Evolutionary conservation across 2,888 invertebrate species (phyloP).

Genomic region (Oconnorella tubifera): DNA sequence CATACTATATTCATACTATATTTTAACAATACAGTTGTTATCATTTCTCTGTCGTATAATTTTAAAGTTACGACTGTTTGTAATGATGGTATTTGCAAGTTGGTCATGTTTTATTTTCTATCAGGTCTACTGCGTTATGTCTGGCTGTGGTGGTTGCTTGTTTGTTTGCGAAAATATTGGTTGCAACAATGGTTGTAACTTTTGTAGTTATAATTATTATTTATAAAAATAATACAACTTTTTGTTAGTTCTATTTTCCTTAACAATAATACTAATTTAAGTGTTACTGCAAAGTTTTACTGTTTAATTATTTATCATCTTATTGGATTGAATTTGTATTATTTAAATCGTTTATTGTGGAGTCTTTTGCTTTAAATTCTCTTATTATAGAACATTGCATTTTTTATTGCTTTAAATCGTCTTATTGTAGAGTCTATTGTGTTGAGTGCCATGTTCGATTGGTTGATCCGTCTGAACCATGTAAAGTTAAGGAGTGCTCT

Average conservation of each 20-base stretch:
- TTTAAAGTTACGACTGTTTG: no score
- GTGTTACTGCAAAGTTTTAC: no score
- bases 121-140: constrained; percentile 50
- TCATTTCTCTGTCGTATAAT: no score
- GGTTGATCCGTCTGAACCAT: neutral
- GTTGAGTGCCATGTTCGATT: neutral
- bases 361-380: no score
- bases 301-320: no score
- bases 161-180: constrained; percentile 44
- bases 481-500: neutral
- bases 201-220: neutral
- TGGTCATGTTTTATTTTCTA: constrained; percentile 14
- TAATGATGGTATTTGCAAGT: no score
- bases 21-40: no score
- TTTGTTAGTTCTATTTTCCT: neutral
- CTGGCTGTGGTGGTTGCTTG: constrained; percentile 45
- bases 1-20: no score
- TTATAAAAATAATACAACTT: neutral
- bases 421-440: neutral
- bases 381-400: no score
- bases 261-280: neutral
- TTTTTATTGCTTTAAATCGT: no score
- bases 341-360: no score
- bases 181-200: constrained; percentile 17
- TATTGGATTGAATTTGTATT: no score